These are phyloP conservation scores for Dendrolimus houi DNA, from an alignment of 2,888 invertebrate species.

Conservation along the genomic window DNA sequence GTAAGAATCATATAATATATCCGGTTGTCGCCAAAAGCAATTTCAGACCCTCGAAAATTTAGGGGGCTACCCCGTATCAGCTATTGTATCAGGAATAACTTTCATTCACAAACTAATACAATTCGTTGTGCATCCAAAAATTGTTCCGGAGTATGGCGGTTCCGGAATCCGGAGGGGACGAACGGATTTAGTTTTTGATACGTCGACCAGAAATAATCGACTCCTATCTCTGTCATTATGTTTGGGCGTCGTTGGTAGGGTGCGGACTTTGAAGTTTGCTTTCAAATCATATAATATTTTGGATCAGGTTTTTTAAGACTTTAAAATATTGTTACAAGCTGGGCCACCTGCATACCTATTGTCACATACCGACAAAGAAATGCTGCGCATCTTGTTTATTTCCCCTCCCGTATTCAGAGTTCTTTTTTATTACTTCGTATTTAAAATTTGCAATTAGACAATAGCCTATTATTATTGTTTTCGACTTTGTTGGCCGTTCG, in stretches of 20 bases:
- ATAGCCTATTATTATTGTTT: too few relatives aligned
- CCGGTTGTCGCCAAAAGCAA: not conserved
- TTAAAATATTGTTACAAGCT: too few relatives aligned
- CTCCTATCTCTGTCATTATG: constrained; percentile 9
- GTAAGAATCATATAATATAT: not conserved
- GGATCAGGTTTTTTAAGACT: too few relatives aligned
- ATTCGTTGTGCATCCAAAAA: constrained; percentile 42
- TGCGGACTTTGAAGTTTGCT: constrained; percentile 1
- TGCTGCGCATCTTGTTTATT: too few relatives aligned
- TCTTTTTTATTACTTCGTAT: too few relatives aligned
- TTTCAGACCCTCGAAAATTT: constrained; percentile 16
- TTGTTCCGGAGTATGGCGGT: constrained; percentile 30
- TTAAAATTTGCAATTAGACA: too few relatives aligned
- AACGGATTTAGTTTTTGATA: constrained; percentile 28
- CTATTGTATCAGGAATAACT: constrained; percentile 20
- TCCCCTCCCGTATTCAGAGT: too few relatives aligned
- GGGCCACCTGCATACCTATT: too few relatives aligned
- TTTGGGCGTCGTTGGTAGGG: not conserved
- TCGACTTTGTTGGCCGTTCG: too few relatives aligned
- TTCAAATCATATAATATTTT: too few relatives aligned
- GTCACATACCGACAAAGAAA: too few relatives aligned
- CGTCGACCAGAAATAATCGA: constrained; percentile 39
- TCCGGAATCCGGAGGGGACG: constrained; percentile 20
- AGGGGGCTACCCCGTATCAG: constrained; percentile 8
- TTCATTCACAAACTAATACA: constrained; percentile 24